Conservation (phyloP, 2,797 vertebrate species). For the Danio choprae region DNA sequence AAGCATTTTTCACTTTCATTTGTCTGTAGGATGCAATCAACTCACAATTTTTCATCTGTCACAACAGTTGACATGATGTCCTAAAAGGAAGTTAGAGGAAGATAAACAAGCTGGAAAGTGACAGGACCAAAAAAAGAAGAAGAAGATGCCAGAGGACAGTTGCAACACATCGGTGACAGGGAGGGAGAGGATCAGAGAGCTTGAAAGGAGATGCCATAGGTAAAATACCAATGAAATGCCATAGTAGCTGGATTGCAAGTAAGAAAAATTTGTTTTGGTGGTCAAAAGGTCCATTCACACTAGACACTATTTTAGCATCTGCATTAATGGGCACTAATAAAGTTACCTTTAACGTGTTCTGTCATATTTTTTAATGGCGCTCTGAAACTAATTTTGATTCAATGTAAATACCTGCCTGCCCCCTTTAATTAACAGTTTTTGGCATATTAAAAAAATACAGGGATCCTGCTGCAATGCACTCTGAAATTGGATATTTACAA, state of each 20-base stretch:
- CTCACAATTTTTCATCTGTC: neutral
- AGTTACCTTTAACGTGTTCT: too few species aligned
- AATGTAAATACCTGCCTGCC: too few species aligned
- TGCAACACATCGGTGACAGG: neutral
- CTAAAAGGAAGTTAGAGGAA: neutral
- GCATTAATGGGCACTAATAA: too few species aligned
- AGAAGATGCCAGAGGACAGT: neutral
- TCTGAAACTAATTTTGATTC: too few species aligned
- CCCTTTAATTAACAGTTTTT: too few species aligned
- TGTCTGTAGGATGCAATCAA: neutral
- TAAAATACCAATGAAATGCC: neutral
- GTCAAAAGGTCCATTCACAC: neutral
- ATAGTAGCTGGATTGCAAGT: neutral
- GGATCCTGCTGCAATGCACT: too few species aligned
- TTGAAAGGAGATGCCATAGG: neutral
- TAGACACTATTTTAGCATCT: too few species aligned
- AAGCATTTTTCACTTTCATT: neutral
- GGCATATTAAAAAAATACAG: too few species aligned
- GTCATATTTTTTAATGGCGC: too few species aligned
- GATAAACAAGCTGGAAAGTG: neutral
- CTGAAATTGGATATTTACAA: too few species aligned
- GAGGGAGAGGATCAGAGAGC: neutral
- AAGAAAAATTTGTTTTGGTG: neutral
- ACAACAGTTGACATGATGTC: neutral
- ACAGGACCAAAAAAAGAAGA: neutral